phyloP scores from a whole-genome alignment of 2,888 invertebrate species.

The Rhingia rostrata region DNA sequence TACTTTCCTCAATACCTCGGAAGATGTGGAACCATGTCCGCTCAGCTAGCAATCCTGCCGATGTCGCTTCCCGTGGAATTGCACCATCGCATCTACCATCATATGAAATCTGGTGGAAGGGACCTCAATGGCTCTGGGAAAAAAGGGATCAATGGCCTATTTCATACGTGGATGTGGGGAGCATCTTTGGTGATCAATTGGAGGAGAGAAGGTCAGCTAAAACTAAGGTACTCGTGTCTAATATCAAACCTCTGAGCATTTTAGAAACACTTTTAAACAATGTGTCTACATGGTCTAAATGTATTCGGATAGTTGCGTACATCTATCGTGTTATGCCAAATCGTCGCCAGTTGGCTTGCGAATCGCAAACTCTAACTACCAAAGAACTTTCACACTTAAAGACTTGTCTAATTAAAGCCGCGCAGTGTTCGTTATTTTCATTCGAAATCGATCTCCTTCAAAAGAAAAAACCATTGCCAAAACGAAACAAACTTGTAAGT shows the following conservation, averaged over 20 bases:
- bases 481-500: slow-evolving; percentile 1
- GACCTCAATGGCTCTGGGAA: slow-evolving; percentile 11
- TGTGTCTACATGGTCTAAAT: no score
- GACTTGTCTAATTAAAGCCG: no score
- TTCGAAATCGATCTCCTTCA: no score
- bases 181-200: not conserved
- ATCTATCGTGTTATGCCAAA: not conserved
- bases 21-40: slow-evolving; percentile 43
- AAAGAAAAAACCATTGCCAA: no score
- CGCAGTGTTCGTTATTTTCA: no score
- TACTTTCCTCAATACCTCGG: not conserved
- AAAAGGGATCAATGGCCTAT: slow-evolving; percentile 1
- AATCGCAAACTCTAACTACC: not conserved
- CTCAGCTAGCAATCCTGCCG: slow-evolving; percentile 39
- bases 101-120: slow-evolving; percentile 32
- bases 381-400: no score
- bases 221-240: no score
- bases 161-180: not conserved
- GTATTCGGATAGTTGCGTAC: not conserved
- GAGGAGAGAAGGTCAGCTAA: slow-evolving; percentile 25
- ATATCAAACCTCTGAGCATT: no score
- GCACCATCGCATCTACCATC: slow-evolving; percentile 19
- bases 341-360: not conserved
- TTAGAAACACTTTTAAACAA: no score
- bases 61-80: no score